These are phyloP conservation scores for Paguma larvata DNA, from an alignment of 2,797 vertebrate genomes.

Conservation along the genomic window DNA sequence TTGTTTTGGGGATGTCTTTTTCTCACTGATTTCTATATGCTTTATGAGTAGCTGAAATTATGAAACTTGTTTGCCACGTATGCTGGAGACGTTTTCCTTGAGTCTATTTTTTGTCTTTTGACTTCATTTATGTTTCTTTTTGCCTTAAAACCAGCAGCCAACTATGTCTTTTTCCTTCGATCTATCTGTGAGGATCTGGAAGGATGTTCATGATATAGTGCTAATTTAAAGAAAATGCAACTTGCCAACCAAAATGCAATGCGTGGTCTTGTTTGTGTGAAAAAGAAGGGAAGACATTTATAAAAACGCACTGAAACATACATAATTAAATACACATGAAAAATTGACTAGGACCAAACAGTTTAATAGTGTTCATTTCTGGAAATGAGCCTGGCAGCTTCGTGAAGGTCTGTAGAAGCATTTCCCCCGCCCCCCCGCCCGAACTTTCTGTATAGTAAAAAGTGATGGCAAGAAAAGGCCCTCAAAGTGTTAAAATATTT, in stretches of 20 bases:
- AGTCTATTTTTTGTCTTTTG: not conserved
- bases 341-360: not conserved
- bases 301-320: not conserved
- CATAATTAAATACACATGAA: not conserved
- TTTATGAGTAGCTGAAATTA: not conserved
- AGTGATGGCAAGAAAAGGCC: not conserved
- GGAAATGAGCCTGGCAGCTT: not conserved
- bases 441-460: not conserved
- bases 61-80: not conserved
- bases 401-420: not conserved
- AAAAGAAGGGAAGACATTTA: not conserved
- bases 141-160: not conserved
- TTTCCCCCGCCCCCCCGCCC: not conserved
- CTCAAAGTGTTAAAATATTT: not conserved
- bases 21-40: not conserved
- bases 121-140: constrained; percentile 7
- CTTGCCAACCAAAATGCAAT: not conserved
- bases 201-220: not conserved
- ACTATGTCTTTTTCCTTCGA: not conserved
- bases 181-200: not conserved
- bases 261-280: not conserved
- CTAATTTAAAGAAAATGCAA: constrained; percentile 28
- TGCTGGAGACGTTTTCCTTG: not conserved
- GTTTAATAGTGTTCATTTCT: not conserved
- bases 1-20: not conserved